Percentiles rank a stretch among this genome's conserved stretches.
Conservation (phyloP, 2,797 vertebrate genomes). For the Garrulus glandarius region DNA sequence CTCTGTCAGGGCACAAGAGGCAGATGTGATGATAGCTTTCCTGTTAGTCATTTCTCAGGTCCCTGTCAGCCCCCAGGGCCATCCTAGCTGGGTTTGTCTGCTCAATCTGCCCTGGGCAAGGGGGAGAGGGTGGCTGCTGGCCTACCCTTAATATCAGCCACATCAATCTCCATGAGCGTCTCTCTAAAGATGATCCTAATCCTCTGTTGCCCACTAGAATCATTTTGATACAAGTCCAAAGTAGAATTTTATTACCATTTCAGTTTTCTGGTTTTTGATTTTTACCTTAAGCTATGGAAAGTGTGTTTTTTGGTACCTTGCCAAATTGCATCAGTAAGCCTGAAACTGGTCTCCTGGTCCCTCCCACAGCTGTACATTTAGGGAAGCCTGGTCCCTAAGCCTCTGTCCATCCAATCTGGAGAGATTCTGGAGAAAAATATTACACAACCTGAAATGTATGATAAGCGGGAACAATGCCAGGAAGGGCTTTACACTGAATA, state of each 20-base stretch:
- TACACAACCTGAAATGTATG: background rate
- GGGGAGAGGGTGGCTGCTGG: background rate
- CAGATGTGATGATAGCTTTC: background rate
- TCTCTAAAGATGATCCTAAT: background rate
- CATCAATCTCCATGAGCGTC: background rate
- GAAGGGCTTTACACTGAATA: background rate
- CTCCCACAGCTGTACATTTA: background rate
- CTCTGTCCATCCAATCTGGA: background rate
- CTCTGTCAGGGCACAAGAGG: background rate
- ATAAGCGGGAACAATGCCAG: background rate
- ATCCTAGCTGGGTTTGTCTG: background rate
- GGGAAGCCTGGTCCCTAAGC: background rate
- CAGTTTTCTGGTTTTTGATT: background rate
- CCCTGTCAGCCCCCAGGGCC: background rate
- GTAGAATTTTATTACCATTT: background rate
- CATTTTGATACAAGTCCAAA: background rate
- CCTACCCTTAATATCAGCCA: background rate
- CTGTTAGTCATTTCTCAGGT: background rate
- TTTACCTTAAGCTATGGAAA: background rate
- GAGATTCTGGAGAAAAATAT: background rate
- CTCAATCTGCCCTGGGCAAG: background rate
- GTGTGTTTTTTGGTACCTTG: fast-evolving
- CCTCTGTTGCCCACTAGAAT: background rate
- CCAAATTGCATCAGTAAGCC: background rate
- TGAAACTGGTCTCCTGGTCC: background rate